Evolutionary conservation across 2,797 vertebrate genomes (phyloP).

Genomic region (Tragelaphus eurycerus): DNA sequence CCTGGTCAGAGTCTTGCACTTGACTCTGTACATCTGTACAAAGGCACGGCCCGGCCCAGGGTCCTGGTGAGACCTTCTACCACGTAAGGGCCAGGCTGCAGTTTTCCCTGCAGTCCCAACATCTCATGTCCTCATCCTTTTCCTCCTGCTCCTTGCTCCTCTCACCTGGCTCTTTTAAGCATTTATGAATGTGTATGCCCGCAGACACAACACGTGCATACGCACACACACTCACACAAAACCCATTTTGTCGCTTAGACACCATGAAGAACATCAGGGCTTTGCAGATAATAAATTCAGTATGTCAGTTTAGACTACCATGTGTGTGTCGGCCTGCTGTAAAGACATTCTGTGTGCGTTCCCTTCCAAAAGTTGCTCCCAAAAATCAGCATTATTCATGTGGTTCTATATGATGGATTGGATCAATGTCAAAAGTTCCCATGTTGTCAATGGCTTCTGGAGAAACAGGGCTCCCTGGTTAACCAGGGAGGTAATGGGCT

Average conservation of each 20-base stretch:
- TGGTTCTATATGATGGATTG: background rate
- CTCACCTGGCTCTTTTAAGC: background rate
- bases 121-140: background rate
- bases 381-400: background rate
- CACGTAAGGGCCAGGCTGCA: background rate
- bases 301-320: background rate
- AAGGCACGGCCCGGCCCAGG: background rate
- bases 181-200: background rate
- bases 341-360: background rate
- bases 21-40: background rate
- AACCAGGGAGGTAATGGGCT: background rate
- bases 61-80: background rate
- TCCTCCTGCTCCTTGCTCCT: background rate
- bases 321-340: background rate
- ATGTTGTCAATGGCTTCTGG: background rate
- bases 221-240: background rate
- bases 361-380: background rate
- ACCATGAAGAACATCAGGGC: background rate
- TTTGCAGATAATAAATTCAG: background rate
- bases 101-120: background rate
- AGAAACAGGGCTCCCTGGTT: background rate
- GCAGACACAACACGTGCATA: background rate
- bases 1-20: background rate
- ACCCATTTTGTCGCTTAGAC: background rate
- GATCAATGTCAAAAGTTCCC: background rate